Evolutionary conservation across 1,140 invertebrate genomes (phyloP), one percentile per base, ranked within the genome.

Genomic region (Eumeta japonica): DNA sequence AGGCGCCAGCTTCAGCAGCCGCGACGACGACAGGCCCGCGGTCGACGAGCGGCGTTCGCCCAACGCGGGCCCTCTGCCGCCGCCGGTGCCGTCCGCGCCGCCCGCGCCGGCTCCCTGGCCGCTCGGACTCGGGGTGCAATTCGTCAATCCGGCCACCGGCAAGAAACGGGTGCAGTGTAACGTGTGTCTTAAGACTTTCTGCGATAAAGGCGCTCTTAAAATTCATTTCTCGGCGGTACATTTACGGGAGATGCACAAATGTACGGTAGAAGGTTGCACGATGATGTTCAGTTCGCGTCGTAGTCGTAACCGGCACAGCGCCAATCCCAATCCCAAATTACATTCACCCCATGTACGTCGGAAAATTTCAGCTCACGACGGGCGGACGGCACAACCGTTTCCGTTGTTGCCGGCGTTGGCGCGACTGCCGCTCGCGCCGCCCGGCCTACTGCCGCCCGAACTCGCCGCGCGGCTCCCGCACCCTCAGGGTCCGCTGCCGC

Each of bases 211-310:
- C 35, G 97, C 97, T 4, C 79, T 99, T 3, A 99, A 99, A 78
- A 99, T 99, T 18, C 97, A 99, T 62, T 99, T 98, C 62, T 98
- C 94, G 35, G 97, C 97, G 0, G 97, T 99, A 24, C 89, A 92
- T 58, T 55, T 85, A 33, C 65, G 81, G 3, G 86, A 88, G 62
- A 84, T 89, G 84, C 87, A 85, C 67, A 82, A 84, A 57, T 90
- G 88, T 75, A 87, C 85, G 13, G 82, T 88, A 18, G 80, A 83
- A 39, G 87, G 87, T 27, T 90, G 89, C 70, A 83, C 82, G n/a
- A 87, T 88, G 79, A 83, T 89, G 48, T 91, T 91, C 63, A 84
- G 85, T 44, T 88, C 87, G 20, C 63, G 85, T 14, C 83, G 86
- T 28, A 86, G 85, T 38, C 75, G 88, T 7, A 89, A 90, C 58